A percentile compares a stretch with the other conserved stretches of the same genome.
phyloP scores from a whole-genome alignment of 2,797 vertebrate genomes.

The Macropus fuliginosus region DNA sequence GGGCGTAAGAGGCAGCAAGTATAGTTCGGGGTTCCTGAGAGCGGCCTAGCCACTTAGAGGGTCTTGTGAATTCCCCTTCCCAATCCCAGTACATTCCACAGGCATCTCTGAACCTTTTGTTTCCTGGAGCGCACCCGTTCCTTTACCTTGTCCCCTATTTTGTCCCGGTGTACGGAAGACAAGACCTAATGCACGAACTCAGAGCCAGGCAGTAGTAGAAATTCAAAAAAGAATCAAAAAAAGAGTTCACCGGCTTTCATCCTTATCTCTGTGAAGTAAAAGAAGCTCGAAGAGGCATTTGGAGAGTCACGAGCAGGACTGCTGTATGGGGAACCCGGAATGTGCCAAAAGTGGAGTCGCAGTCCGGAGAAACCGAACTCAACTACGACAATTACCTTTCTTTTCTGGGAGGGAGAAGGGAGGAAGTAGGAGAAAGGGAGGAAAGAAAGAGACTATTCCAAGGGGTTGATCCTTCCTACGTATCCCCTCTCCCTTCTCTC shows the following conservation, averaged over 20 bases:
- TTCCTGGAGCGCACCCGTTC: background rate
- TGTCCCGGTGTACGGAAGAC: background rate
- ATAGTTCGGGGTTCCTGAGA: background rate
- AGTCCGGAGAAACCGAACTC: background rate
- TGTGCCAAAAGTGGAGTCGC: background rate
- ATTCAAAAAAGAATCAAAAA: conserved; percentile 23
- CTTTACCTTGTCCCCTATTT: background rate
- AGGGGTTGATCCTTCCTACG: background rate
- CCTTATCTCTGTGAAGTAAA: background rate
- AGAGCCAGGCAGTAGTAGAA: background rate
- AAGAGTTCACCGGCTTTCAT: background rate
- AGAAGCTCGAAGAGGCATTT: background rate
- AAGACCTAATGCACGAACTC: background rate
- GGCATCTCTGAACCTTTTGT: background rate
- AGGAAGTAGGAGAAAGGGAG: background rate
- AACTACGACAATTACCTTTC: background rate
- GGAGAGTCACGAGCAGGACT: background rate
- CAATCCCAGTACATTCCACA: background rate
- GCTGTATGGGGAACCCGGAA: background rate
- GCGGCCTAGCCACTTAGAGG: background rate
- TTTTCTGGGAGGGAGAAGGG: background rate
- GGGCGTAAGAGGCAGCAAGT: fast-evolving
- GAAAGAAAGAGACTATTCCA: background rate
- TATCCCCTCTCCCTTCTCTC: background rate
- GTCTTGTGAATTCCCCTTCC: background rate